Evolutionary conservation across 2,113 vertebrate species (phyloP).

Genomic region (Toxotes jaculatrix): DNA sequence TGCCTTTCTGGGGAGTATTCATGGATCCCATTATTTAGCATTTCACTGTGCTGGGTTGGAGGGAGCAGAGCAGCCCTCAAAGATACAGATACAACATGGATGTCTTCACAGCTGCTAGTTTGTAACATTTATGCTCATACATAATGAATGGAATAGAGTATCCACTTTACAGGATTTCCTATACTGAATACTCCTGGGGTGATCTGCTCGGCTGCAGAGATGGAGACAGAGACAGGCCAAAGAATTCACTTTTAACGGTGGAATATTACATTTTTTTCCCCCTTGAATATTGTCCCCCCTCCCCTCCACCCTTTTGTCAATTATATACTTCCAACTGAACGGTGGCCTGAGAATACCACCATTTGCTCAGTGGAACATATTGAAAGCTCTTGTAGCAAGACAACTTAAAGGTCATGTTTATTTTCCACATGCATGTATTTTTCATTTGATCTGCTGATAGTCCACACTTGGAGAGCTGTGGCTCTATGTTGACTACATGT

Average conservation of each 20-base stretch:
- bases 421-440: slow-evolving; percentile 71
- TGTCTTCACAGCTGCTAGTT: slow-evolving; percentile 74
- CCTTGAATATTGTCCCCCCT: slow-evolving; percentile 21
- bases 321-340: slow-evolving; percentile 73
- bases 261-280: slow-evolving; percentile 60
- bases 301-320: slow-evolving; percentile 57
- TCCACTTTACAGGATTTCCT: slow-evolving; percentile 75
- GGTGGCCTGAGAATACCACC: slow-evolving; percentile 67
- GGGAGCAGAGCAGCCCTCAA: slow-evolving; percentile 55
- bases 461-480: slow-evolving; percentile 27
- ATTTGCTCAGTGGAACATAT: slow-evolving; percentile 68
- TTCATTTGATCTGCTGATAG: slow-evolving; percentile 64
- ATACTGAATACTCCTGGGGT: slow-evolving; percentile 72
- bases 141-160: slow-evolving; percentile 80
- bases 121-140: slow-evolving; percentile 85
- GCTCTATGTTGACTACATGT: slow-evolving; percentile 18
- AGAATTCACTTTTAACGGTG: slow-evolving; percentile 66
- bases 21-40: slow-evolving; percentile 57
- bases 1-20: slow-evolving; percentile 45
- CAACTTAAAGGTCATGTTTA: slow-evolving; percentile 76
- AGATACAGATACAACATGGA: slow-evolving; percentile 65
- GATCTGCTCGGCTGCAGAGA: slow-evolving; percentile 61
- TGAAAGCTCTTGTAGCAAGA: slow-evolving; percentile 58
- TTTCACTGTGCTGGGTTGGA: slow-evolving; percentile 53
- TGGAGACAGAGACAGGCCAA: slow-evolving; percentile 56